phyloP scores from a whole-genome alignment of 2,113 vertebrate species.

The Plecotus auritus region DNA sequence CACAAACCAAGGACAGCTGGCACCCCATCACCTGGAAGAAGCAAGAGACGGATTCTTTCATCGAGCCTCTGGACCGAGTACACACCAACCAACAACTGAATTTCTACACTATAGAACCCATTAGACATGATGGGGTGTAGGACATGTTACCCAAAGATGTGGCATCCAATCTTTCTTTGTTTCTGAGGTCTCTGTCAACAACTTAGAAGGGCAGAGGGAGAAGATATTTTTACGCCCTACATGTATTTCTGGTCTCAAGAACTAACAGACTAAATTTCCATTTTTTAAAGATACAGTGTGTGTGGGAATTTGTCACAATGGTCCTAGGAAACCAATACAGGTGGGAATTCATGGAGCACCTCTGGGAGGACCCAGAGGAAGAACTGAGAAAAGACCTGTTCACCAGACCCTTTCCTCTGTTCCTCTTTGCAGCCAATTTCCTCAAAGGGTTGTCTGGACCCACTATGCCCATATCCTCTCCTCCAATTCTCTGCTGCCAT shows the following conservation, averaged over 20 bases:
- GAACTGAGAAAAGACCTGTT: accelerated
- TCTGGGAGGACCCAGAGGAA: no score
- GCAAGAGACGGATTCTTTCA: background rate
- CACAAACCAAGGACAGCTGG: background rate
- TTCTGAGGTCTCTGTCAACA: background rate
- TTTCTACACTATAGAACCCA: no score
- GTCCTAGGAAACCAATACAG: background rate
- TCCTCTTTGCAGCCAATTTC: background rate
- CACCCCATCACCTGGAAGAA: background rate
- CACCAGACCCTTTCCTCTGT: background rate
- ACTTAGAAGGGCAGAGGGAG: no score
- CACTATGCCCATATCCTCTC: no score
- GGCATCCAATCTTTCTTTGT: background rate
- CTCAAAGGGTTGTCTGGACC: background rate
- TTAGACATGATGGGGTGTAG: background rate
- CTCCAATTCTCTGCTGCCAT: no score
- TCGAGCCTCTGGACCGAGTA: accelerated
- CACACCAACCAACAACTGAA: accelerated
- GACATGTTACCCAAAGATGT: background rate
- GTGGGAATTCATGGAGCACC: background rate
- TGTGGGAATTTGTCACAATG: background rate
- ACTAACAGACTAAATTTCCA: background rate
- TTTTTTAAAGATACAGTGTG: background rate
- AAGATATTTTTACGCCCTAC: accelerated
- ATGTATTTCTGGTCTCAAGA: background rate